phyloP scores from a whole-genome alignment of 2,888 invertebrate genomes.

The Bembecia ichneumoniformis region DNA sequence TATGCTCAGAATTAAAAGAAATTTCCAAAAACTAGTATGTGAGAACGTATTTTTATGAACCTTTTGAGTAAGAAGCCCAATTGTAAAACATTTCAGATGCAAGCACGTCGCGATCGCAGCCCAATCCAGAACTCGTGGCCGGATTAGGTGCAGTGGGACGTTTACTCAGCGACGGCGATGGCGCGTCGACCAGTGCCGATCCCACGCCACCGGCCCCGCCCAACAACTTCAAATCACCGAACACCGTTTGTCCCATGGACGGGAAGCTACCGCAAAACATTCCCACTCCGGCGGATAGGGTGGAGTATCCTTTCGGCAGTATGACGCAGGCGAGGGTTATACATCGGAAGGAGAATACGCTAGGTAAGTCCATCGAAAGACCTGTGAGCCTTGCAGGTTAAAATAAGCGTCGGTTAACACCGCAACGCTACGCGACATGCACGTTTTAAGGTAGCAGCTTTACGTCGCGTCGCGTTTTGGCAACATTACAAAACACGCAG shows the following conservation, averaged over 20 bases:
- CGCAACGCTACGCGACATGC: no score
- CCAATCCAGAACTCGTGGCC: slow-evolving; percentile 47
- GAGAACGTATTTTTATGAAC: no score
- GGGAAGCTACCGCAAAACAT: slow-evolving; percentile 76
- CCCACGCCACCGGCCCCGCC: slow-evolving; percentile 22
- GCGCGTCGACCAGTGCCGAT: slow-evolving; percentile 26
- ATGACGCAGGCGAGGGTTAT: slow-evolving; percentile 92
- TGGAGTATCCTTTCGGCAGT: slow-evolving; percentile 88
- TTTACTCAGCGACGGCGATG: slow-evolving; percentile 32
- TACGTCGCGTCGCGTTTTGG: no score
- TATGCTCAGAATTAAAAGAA: no score
- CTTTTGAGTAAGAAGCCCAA: no score
- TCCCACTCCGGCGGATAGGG: slow-evolving; percentile 71
- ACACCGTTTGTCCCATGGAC: slow-evolving; percentile 90
- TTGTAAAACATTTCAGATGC: slow-evolving; percentile 38
- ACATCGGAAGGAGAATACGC: slow-evolving; percentile 79
- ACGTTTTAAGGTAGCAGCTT: no score
- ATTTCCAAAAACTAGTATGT: no score
- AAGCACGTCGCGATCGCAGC: slow-evolving; percentile 43
- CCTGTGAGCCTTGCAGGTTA: no score
- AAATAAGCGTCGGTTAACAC: no score
- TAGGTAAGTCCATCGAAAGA: slow-evolving; percentile 33
- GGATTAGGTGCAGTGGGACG: slow-evolving; percentile 54
- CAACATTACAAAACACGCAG: no score
- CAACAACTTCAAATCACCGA: slow-evolving; percentile 81